Conservation (phyloP, 1,140 invertebrate genomes). For the Drosophila mayri region DNA sequence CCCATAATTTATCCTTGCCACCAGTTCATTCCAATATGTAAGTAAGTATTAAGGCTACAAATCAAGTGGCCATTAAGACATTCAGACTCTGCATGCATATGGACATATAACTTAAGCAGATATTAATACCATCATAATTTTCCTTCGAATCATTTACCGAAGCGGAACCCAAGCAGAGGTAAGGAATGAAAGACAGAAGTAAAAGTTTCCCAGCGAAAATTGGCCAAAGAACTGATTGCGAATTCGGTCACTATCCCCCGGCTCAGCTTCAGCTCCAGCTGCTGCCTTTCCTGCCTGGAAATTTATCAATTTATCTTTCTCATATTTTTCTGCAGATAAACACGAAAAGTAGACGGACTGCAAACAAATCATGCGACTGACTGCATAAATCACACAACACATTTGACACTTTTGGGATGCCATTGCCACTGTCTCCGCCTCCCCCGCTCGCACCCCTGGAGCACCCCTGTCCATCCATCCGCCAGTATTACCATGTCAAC, state of each 20-base stretch:
- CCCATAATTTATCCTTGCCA: conserved; percentile 6
- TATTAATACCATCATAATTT: conserved; percentile 19
- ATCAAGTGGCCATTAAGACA: conserved; percentile 12
- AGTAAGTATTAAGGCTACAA: conserved; percentile 6
- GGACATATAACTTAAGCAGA: background rate
- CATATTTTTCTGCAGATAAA: conserved; percentile 82
- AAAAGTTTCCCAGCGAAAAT: conserved; percentile 76
- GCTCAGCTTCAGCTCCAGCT: conserved; percentile 2
- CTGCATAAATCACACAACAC: conserved; percentile 83
- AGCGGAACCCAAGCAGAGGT: conserved; percentile 58
- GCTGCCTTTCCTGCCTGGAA: conserved; percentile 27
- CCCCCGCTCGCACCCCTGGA: background rate
- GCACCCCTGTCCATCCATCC: conserved; percentile 4
- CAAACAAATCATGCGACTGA: conserved; percentile 83
- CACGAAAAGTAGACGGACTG: conserved; percentile 81
- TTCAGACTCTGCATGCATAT: background rate
- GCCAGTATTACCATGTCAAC: conserved; percentile 44
- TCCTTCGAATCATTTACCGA: conserved; percentile 38
- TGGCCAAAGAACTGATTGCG: conserved; percentile 67
- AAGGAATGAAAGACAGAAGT: conserved; percentile 78
- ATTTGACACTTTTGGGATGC: conserved; percentile 84
- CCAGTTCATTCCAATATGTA: conserved; percentile 2
- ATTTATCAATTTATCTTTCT: conserved; percentile 80
- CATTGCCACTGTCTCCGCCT: conserved; percentile 36
- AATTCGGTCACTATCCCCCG: conserved; percentile 41